Base-by-base conservation (phyloP, 2,797 vertebrate species). In the Moxostoma hubbsi region DNA sequence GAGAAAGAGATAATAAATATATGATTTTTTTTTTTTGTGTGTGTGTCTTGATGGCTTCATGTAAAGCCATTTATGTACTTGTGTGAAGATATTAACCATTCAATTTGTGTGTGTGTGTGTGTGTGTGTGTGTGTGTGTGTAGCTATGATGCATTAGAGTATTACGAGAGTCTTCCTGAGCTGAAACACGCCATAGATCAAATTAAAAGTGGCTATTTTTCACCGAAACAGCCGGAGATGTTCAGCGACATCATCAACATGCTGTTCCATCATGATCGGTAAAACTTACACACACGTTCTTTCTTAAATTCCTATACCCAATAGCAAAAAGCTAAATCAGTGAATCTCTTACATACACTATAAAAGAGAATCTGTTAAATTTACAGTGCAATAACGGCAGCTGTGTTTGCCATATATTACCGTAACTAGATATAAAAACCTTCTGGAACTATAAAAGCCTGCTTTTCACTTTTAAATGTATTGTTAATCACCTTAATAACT, bases 221-320 rank as follows among this genome's bases (percentile, higher is more conserved):
- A 78, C 96, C 96, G 0, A 83, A 90, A 13, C 93, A 97, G 7
- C 97, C 97, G 0, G 93, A 95, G 1, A 93, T 97, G 54, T 99
- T 99, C 90, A 94, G 91, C 47, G 97, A 99, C 0, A 77, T 99
- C 79, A 90, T 95, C 0, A 88, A 96, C 86, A 98, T 99, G 98
- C 93, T 99, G 16, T 96, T 99, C 91, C 88, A 97, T 85, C 84
- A 97, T 0, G 97, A 99, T 89, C 93, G 98, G 98, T 99, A 79
- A 89, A 91, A 80, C 59, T 9, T 4, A 47, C 1, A 63, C 24
- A 7, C 46, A n/a, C 2, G 2, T 3, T 16, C 12, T 57, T 11
- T 18, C 5, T 47, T 24, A 13, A 6, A 75, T 12, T 46, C 11
- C 1, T 16, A 16, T n/a, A 10, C 9, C 24, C 24, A 24, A 24